Conservation (phyloP, 2,113 vertebrate species). For the Isurus oxyrinchus region DNA sequence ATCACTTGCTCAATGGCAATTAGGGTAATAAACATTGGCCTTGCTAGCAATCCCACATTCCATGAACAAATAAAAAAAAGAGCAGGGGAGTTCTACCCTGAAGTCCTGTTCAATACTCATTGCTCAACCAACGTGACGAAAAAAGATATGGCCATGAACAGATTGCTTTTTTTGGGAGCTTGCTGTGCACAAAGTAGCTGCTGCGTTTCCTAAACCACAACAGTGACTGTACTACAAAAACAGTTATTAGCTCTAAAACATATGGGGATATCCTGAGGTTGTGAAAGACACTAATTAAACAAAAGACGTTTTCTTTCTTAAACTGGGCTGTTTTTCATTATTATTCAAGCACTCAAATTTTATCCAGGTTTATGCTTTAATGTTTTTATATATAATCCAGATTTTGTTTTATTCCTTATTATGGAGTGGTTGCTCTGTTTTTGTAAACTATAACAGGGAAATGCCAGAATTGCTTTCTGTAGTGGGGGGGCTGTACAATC, state of each 20-base stretch:
- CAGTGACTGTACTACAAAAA: not conserved
- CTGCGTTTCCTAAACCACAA: not conserved
- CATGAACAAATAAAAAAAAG: not conserved
- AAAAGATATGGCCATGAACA: not conserved
- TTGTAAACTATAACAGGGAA: not conserved
- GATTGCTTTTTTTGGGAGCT: not conserved
- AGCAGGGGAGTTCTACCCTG: not conserved
- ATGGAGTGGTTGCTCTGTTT: not conserved
- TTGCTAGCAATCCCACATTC: not conserved
- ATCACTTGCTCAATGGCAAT: no score
- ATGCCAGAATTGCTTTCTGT: not conserved
- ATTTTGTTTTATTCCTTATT: not conserved
- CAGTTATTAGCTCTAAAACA: not conserved
- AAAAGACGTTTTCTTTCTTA: not conserved
- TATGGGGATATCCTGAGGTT: not conserved
- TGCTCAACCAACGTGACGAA: not conserved
- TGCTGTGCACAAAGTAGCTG: not conserved
- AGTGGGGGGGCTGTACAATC: not conserved
- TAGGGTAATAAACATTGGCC: not conserved
- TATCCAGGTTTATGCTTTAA: conserved; percentile 9
- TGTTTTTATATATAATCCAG: not conserved
- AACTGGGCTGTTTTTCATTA: conserved; percentile 6
- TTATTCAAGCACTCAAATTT: not conserved
- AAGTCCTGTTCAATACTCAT: not conserved
- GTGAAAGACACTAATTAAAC: not conserved